A percentile compares a stretch with the other conserved stretches of the same genome.
phyloP scores from a whole-genome alignment of 2,888 invertebrate genomes.

The Synanthedon tipuliformis region DNA sequence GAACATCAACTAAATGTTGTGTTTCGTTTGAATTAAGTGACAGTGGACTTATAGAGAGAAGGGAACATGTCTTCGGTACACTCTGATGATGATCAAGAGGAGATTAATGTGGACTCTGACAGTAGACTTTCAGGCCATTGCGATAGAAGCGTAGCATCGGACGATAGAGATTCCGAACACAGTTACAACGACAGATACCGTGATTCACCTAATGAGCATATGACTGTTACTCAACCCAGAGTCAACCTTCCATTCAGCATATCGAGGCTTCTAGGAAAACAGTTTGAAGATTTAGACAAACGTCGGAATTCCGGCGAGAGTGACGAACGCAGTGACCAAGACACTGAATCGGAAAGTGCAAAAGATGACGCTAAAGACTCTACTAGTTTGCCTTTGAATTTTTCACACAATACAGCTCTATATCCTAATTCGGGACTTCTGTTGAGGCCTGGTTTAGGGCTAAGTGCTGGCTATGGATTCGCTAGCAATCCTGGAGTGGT shows the following conservation, averaged over 20 bases:
- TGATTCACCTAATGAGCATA: constrained; percentile 63
- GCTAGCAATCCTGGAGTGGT: constrained; percentile 80
- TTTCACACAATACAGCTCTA: constrained; percentile 51
- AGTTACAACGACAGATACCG: constrained; percentile 61
- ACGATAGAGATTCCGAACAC: constrained; percentile 67
- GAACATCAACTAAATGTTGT: background rate
- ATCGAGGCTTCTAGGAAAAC: constrained; percentile 82
- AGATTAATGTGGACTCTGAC: constrained; percentile 77
- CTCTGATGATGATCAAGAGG: constrained; percentile 74
- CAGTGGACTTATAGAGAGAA: constrained; percentile 22
- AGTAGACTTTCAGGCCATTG: constrained; percentile 69
- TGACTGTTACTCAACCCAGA: constrained; percentile 62
- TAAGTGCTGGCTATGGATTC: constrained; percentile 67
- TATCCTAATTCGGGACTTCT: constrained; percentile 52
- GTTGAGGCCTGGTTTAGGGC: constrained; percentile 54
- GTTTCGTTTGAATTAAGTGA: constrained; percentile 18
- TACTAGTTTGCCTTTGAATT: constrained; percentile 45
- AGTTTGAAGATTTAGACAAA: constrained; percentile 74
- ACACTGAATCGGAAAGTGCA: constrained; percentile 64
- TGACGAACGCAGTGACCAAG: constrained; percentile 62
- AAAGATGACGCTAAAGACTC: constrained; percentile 54
- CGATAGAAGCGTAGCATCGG: constrained; percentile 67
- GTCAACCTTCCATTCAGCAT: constrained; percentile 82
- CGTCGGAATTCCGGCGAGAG: constrained; percentile 61
- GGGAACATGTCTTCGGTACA: constrained; percentile 61